Percentiles rank a stretch among this genome's conserved stretches.
Conservation (phyloP, 2,113 vertebrate species). For the Cavia aperea region DNA sequence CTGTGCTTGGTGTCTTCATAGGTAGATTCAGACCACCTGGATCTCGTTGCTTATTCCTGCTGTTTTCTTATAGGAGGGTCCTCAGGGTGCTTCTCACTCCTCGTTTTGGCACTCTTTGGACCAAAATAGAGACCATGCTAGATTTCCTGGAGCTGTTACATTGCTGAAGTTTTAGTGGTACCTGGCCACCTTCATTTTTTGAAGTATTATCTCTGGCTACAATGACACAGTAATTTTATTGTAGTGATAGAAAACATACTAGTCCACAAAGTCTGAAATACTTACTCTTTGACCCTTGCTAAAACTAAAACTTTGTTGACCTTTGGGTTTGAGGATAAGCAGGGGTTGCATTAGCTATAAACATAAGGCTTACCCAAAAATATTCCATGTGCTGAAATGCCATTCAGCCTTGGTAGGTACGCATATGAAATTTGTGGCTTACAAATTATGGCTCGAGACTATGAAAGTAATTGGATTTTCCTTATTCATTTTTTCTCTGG, state of each 20-base stretch:
- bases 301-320: neutral
- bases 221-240: neutral
- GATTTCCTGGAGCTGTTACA: neutral
- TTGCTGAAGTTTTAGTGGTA: neutral
- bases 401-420: neutral
- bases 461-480: neutral
- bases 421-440: neutral
- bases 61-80: neutral
- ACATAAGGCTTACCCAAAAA: neutral
- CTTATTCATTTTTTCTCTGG: neutral
- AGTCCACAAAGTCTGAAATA: neutral
- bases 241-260: neutral
- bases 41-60: neutral
- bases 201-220: fast-evolving
- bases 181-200: neutral
- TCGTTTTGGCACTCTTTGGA: neutral
- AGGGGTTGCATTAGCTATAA: neutral
- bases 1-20: neutral
- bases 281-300: neutral
- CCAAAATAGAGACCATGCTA: neutral
- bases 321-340: neutral
- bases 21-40: neutral
- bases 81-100: neutral
- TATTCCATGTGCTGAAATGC: neutral
- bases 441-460: neutral